A percentile compares a stretch with the other conserved stretches of the same genome.
Conservation (phyloP, 2,797 vertebrate genomes). For the Neopelma chrysocephalum region DNA sequence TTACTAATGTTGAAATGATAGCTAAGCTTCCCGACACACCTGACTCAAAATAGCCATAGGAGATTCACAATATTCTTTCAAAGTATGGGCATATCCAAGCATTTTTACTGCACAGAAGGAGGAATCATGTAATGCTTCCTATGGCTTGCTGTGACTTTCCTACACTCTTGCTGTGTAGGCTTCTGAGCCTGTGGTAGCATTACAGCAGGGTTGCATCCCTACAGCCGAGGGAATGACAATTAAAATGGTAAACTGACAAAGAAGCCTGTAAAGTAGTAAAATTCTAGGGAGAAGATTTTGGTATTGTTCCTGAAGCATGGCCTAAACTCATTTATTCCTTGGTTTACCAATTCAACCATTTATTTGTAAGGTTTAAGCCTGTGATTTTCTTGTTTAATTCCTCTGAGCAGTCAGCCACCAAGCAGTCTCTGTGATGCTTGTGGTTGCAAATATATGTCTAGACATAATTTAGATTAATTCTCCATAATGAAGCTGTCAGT, state of each 20-base stretch:
- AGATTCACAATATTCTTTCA: not conserved
- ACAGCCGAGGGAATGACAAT: not conserved
- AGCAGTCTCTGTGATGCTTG: not conserved
- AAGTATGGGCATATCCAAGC: not conserved
- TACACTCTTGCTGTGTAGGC: not conserved
- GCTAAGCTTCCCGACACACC: not conserved
- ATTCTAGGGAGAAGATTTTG: not conserved
- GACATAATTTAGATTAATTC: conserved; percentile 56
- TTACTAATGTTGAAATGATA: not conserved
- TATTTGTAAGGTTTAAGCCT: not conserved
- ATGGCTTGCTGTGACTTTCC: not conserved
- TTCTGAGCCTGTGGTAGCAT: not conserved
- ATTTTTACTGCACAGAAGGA: not conserved
- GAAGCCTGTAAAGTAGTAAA: not conserved
- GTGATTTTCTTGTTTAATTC: not conserved
- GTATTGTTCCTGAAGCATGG: not conserved
- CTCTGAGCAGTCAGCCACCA: not conserved
- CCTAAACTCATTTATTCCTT: not conserved
- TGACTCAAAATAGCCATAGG: not conserved
- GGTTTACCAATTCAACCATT: not conserved
- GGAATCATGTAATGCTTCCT: not conserved
- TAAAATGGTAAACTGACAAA: not conserved
- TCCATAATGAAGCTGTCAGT: conserved; percentile 19
- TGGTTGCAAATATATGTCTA: conserved; percentile 51
- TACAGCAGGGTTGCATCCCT: not conserved